phyloP scores from a whole-genome alignment of 2,888 invertebrate genomes.

The Trichopria drosophilae region DNA sequence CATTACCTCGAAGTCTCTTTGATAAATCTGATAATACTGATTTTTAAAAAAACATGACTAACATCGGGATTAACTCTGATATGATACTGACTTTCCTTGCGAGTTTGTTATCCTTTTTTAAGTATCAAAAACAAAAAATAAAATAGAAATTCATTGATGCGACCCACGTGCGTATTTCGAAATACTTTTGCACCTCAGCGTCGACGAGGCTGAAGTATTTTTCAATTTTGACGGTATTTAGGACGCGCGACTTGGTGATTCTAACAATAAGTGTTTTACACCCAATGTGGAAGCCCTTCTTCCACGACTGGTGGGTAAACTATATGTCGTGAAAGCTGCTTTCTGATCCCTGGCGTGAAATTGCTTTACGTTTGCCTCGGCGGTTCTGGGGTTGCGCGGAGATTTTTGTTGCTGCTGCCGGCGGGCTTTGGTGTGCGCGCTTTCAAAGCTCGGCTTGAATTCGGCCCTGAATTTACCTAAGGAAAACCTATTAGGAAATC shows the following conservation, averaged over 20 bases:
- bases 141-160: too few species aligned
- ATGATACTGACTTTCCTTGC: too few species aligned
- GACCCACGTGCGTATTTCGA: too few species aligned
- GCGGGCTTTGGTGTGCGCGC: conserved; percentile 5
- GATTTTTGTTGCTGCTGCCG: conserved; percentile 32
- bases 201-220: conserved; percentile 27
- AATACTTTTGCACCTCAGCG: conserved; percentile 28
- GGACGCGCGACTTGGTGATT: conserved; percentile 28
- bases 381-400: conserved; percentile 25
- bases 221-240: conserved; percentile 35
- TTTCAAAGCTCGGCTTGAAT: background rate
- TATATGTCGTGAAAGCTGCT: conserved; percentile 33
- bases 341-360: conserved; percentile 40
- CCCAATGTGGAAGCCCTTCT: too few species aligned
- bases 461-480: conserved; percentile 47
- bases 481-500: too few species aligned
- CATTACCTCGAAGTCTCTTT: too few species aligned
- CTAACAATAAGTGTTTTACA: conserved; percentile 24
- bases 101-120: too few species aligned
- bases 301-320: conserved; percentile 30
- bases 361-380: conserved; percentile 36
- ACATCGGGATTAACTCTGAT: too few species aligned
- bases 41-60: too few species aligned
- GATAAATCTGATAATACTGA: too few species aligned
- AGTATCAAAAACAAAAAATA: too few species aligned